Percentiles rank a stretch among this genome's conserved stretches.
These are phyloP conservation scores for Chrysomela aeneicollis DNA, from an alignment of 2,888 invertebrate species.

Conservation along the genomic window DNA sequence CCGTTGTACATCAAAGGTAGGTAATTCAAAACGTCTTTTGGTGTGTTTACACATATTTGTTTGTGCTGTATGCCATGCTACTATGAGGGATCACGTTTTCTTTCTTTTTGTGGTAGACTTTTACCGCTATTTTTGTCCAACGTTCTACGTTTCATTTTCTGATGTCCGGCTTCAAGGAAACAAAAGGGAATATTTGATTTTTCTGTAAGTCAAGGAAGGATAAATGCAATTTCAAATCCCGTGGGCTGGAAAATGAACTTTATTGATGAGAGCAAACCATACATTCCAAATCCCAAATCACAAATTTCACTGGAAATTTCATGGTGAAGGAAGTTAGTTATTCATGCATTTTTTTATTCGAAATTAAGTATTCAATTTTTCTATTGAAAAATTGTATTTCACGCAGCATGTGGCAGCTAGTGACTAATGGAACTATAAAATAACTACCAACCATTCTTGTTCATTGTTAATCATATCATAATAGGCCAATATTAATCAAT, in stretches of 20 bases:
- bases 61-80: slow-evolving; percentile 37
- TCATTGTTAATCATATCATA: slow-evolving; percentile 29
- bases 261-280: too few species aligned
- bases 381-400: background rate
- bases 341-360: too few species aligned
- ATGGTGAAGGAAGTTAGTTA: too few species aligned
- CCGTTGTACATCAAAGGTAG: slow-evolving; percentile 17
- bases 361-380: background rate
- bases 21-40: slow-evolving; percentile 33
- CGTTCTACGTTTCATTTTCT: background rate
- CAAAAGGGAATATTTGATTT: too few species aligned
- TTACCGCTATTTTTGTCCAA: background rate
- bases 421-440: too few species aligned
- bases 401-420: background rate
- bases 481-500: slow-evolving; percentile 35
- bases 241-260: too few species aligned
- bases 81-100: background rate
- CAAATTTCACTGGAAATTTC: too few species aligned
- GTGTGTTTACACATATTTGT: slow-evolving; percentile 41
- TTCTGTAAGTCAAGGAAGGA: too few species aligned
- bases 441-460: background rate
- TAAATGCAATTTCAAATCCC: too few species aligned
- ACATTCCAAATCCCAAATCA: too few species aligned
- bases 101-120: background rate
- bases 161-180: background rate